Percentiles rank a stretch among this genome's conserved stretches.
Evolutionary conservation across 1,140 invertebrate genomes (phyloP).

Genomic region (Saccostrea cuccullata): DNA sequence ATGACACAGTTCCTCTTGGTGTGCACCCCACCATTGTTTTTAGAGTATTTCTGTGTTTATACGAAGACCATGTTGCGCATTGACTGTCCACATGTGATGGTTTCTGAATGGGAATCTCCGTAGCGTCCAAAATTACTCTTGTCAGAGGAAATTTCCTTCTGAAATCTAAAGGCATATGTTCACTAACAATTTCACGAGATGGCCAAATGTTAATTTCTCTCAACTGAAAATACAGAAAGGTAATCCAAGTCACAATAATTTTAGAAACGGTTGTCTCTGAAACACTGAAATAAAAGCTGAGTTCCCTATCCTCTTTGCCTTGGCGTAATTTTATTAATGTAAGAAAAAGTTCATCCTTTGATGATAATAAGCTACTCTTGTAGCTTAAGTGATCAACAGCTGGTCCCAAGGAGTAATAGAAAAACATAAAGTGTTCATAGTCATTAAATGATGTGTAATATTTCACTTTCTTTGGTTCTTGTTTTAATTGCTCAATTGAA

Average conservation of each 20-base stretch:
- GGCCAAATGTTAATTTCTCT: constrained; percentile 67
- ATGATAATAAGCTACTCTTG: neutral
- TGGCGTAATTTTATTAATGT: constrained; percentile 65
- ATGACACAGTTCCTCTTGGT: constrained; percentile 45
- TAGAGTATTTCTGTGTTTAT: constrained; percentile 46
- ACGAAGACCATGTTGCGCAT: too few relatives aligned
- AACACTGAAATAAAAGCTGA: constrained; percentile 63
- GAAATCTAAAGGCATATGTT: constrained; percentile 38
- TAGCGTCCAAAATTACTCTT: neutral
- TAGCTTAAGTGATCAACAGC: constrained; percentile 36
- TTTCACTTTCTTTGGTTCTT: too few relatives aligned
- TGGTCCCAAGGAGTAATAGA: constrained; percentile 40
- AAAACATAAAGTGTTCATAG: constrained; percentile 54
- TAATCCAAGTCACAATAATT: constrained; percentile 69
- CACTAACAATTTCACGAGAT: constrained; percentile 51
- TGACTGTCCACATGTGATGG: too few relatives aligned
- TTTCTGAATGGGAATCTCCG: constrained; percentile 15
- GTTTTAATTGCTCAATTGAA: too few relatives aligned
- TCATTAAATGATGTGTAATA: constrained; percentile 57
- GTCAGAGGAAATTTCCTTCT: too few relatives aligned
- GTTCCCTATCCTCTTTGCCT: constrained; percentile 60
- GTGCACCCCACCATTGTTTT: constrained; percentile 41
- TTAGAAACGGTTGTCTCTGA: constrained; percentile 58
- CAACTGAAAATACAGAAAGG: constrained; percentile 64
- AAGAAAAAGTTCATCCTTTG: constrained; percentile 54